phyloP scores from a whole-genome alignment of 2,797 vertebrate species.

The Apodemus agrarius region DNA sequence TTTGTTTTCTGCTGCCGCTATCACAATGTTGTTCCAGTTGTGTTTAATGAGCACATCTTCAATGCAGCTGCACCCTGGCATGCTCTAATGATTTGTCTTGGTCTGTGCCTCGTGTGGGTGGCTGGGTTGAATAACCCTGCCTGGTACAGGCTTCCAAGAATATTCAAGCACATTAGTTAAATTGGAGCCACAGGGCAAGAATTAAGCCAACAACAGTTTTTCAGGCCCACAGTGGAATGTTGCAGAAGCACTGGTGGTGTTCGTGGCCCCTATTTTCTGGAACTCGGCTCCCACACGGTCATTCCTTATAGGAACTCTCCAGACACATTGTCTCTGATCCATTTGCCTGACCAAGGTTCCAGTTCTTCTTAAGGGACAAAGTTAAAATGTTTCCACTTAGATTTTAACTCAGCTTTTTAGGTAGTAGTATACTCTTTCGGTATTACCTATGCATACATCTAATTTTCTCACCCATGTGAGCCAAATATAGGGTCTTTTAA shows the following conservation, averaged over 20 bases:
- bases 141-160: slow-evolving; percentile 33
- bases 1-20: background rate
- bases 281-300: slow-evolving; percentile 26
- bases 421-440: background rate
- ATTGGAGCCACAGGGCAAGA: slow-evolving; percentile 54
- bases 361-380: background rate
- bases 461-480: background rate
- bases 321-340: slow-evolving; percentile 68
- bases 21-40: background rate
- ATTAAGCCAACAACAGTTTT: slow-evolving; percentile 41
- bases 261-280: slow-evolving; percentile 55
- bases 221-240: slow-evolving; percentile 68
- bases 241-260: slow-evolving; percentile 57
- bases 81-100: slow-evolving; percentile 18
- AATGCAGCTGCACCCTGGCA: background rate
- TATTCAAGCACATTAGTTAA: slow-evolving; percentile 62
- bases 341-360: slow-evolving; percentile 53
- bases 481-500: background rate
- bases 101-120: slow-evolving; percentile 46
- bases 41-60: slow-evolving; percentile 17
- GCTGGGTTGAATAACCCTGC: slow-evolving; percentile 50
- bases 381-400: slow-evolving; percentile 59
- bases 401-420: slow-evolving; percentile 55
- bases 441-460: background rate
- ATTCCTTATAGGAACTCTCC: slow-evolving; percentile 49